Conservation (phyloP, 1,140 invertebrate species). For the Dryas iulia region DNA sequence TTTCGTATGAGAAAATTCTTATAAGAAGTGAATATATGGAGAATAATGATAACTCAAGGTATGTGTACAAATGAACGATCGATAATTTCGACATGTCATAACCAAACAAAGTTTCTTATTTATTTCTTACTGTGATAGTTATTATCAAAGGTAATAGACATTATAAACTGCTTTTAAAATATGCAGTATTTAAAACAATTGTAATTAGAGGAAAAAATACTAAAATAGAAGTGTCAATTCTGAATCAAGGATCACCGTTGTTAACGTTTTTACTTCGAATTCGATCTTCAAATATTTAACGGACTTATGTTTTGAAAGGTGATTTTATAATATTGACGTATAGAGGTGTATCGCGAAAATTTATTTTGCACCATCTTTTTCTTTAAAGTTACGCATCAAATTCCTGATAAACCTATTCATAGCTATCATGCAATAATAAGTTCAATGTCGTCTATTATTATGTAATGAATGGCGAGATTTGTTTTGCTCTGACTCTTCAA, state of each 20-base stretch:
- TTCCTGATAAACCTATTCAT: conserved; percentile 9
- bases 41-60: conserved; percentile 68
- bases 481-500: neutral
- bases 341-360: conserved; percentile 8
- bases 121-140: neutral
- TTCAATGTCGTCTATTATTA: conserved; percentile 52
- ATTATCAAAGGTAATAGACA: neutral
- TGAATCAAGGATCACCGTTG: conserved; percentile 43
- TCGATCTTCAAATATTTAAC: conserved; percentile 78
- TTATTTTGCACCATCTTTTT: conserved; percentile 7
- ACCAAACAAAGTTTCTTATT: conserved; percentile 45
- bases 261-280: conserved; percentile 76
- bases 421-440: conserved; percentile 32
- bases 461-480: conserved; percentile 28
- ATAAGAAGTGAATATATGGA: conserved; percentile 57
- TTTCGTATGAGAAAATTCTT: conserved; percentile 7
- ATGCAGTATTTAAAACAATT: neutral
- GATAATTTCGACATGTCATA: conserved; percentile 69
- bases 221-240: neutral
- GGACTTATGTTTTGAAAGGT: conserved; percentile 63
- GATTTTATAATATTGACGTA: conserved; percentile 27
- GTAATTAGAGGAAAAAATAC: neutral
- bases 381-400: neutral
- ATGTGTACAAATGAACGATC: conserved; percentile 65
- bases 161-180: neutral